Evolutionary conservation across 2,113 vertebrate genomes (phyloP).

Genomic region (Paradisaea rubra): DNA sequence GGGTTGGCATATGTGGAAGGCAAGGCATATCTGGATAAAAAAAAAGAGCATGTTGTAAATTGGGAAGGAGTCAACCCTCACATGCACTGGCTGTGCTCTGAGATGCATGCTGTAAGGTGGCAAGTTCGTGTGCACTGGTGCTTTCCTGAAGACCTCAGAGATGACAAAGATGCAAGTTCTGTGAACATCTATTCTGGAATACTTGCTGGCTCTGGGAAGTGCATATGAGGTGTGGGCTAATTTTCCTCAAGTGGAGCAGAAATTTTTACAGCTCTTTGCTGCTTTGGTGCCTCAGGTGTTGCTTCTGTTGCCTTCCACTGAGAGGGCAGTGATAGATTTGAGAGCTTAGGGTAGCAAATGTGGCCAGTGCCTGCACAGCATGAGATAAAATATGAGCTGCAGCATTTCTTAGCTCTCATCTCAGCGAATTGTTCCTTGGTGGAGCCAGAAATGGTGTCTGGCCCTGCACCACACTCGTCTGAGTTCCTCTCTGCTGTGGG

Average conservation of each 20-base stretch:
- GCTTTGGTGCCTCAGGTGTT: background rate
- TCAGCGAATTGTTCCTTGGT: background rate
- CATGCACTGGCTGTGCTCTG: background rate
- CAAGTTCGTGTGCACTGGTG: fast-evolving
- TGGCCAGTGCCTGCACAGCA: background rate
- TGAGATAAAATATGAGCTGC: background rate
- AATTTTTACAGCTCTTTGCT: background rate
- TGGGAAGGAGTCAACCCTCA: background rate
- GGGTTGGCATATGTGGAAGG: background rate
- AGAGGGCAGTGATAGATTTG: background rate
- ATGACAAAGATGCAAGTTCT: background rate
- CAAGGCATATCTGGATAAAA: background rate
- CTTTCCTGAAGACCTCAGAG: background rate
- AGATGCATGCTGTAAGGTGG: fast-evolving
- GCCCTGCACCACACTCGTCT: background rate
- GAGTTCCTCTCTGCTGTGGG: background rate
- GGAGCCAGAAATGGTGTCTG: background rate
- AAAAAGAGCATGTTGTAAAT: background rate
- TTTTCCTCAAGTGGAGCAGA: background rate
- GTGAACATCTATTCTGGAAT: background rate
- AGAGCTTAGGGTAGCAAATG: background rate
- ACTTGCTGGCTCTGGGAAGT: background rate
- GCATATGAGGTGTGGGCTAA: background rate
- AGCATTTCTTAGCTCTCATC: background rate
- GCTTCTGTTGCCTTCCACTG: background rate